Conservation (phyloP, 2,888 invertebrate genomes). For the Tromatobia lineatoria region DNA sequence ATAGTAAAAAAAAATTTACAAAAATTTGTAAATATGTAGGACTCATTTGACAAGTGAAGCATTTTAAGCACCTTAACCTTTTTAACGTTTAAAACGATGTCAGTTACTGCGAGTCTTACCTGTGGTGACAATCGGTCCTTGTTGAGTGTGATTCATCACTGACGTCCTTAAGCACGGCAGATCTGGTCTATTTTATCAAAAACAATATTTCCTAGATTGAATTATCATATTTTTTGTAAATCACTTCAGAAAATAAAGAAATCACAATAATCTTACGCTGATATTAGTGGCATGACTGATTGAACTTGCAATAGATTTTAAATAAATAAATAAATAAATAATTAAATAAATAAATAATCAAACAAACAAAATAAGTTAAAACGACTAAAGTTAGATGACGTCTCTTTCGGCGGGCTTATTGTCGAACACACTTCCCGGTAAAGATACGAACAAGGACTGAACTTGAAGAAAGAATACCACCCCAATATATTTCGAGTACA, state of each 20-base stretch:
- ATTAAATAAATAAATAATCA: neutral
- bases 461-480: constrained; percentile 61
- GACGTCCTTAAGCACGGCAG: constrained; percentile 19
- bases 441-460: constrained; percentile 72
- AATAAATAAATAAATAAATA: constrained; percentile 12
- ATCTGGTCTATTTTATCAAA: constrained; percentile 13
- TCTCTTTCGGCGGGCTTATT: neutral
- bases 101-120: constrained; percentile 40
- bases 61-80: neutral
- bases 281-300: constrained; percentile 12
- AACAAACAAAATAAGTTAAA: neutral
- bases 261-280: constrained; percentile 38
- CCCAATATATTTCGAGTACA: constrained; percentile 75
- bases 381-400: neutral
- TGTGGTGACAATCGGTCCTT: constrained; percentile 9
- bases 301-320: neutral
- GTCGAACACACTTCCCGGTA: constrained; percentile 39
- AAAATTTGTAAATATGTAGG: too few species aligned
- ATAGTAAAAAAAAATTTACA: too few species aligned
- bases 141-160: constrained; percentile 18
- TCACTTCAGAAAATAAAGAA: neutral
- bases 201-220: neutral
- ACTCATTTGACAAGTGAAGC: too few species aligned
- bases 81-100: neutral
- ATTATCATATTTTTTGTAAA: neutral